phyloP scores from a whole-genome alignment of 23 tunicate species.

The Ciona savignyi region DNA sequence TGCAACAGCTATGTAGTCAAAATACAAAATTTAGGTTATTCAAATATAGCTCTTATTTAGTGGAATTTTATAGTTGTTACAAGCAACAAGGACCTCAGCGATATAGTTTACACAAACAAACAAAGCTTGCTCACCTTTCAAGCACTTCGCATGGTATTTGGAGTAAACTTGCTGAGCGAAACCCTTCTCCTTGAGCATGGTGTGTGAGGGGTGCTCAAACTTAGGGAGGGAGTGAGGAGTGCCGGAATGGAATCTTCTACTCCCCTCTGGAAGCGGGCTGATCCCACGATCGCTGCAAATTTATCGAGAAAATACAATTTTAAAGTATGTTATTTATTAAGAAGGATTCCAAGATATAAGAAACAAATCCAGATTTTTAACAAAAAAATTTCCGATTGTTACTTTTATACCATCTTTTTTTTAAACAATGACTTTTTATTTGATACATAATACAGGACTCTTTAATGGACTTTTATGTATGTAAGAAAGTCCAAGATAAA shows the following conservation, averaged over 20 bases:
- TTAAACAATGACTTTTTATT: background rate
- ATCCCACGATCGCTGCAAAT: conserved; percentile 27
- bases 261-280: conserved; percentile 15
- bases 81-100: background rate
- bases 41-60: no score
- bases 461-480: no score
- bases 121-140: conserved; percentile 34
- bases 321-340: no score
- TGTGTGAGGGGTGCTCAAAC: conserved; percentile 77
- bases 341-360: no score
- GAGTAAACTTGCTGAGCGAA: conserved; percentile 83
- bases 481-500: background rate
- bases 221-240: conserved; percentile 53
- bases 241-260: conserved; percentile 2
- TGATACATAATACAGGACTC: no score
- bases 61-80: no score
- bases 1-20: no score
- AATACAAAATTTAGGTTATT: no score
- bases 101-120: no score
- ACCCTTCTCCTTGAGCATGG: conserved; percentile 74
- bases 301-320: background rate
- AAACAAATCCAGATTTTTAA: background rate
- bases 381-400: background rate
- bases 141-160: conserved; percentile 71
- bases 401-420: background rate